Evolutionary conservation across 2,797 vertebrate species (phyloP), one percentile per base, ranked within the genome.

Genomic region (Antennarius maculatus): DNA sequence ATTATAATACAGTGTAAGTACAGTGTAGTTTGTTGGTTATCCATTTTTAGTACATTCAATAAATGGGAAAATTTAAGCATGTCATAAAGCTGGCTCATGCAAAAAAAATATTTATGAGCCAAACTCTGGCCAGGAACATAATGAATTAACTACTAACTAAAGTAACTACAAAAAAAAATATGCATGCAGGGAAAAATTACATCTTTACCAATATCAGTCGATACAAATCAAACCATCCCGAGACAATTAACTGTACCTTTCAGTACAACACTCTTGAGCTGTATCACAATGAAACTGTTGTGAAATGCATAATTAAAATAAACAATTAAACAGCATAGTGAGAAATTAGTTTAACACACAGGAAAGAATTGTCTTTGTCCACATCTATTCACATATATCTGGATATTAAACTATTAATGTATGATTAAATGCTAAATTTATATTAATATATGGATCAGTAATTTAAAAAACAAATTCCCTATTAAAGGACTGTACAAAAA

Each of bases 241-340:
- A 39, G 31, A 58, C 17, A 50, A 42, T 11, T 57, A 17, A 6
- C 31, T 58, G 41, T 11, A 17, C 7, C 46, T 57, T 43, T 69
- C 37, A 60, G 14, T 17, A 60, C 56, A 67, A 66, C 10, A 48
- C 16, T 62, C 54, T 61, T 37, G 43, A 53, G 46, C 61, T 61
- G 37, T 16, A 50, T 46, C 14, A 49, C 41, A 61, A 27, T 29
- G 9, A 76, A 50, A 54, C n/a, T 69, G 8, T 18, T 29, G 1
- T 67, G 58, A 66, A 74, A 77, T 63, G 17, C 12, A 61, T 55
- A 14, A 69, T 39, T 77, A 61, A 76, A 77, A 74, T 65, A 3
- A 39, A 8, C 2, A 9, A 66, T 62, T 28, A 71, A 71, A 69
- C 17, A 45, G 53, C 58, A 71, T 41, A 66, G 47, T 23, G 34